These are phyloP conservation scores for Coptotermes formosanus DNA, from an alignment of 1,140 invertebrate genomes.

Conservation along the genomic window DNA sequence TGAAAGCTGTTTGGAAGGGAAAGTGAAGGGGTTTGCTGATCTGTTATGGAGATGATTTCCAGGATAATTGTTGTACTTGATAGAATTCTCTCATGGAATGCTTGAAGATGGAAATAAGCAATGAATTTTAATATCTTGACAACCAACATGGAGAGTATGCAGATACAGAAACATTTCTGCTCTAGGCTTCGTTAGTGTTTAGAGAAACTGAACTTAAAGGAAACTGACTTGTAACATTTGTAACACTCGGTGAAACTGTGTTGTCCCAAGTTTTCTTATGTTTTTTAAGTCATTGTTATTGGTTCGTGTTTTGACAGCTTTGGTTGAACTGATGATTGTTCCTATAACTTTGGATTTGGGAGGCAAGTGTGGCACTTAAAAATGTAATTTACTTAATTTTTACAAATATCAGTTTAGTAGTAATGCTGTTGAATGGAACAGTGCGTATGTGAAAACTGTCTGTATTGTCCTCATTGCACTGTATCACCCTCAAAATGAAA, in stretches of 20 bases:
- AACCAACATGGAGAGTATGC: neutral
- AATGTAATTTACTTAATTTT: neutral
- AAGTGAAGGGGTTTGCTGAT: neutral
- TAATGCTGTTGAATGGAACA: neutral
- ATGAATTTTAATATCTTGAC: neutral
- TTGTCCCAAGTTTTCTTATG: neutral
- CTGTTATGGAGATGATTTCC: neutral
- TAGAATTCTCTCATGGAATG: neutral
- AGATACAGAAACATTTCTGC: neutral
- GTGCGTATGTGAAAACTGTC: slow-evolving; percentile 1
- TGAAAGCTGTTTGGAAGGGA: neutral
- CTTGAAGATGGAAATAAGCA: neutral
- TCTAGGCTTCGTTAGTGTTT: neutral
- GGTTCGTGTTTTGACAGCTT: neutral
- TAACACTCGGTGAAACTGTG: neutral
- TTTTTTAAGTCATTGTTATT: neutral
- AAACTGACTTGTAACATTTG: neutral
- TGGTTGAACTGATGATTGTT: neutral
- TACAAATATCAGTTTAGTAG: neutral
- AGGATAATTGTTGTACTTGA: neutral
- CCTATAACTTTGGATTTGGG: neutral
- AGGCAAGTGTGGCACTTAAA: neutral
- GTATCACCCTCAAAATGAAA: neutral
- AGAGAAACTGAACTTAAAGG: neutral
- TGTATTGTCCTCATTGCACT: neutral